Evolutionary conservation across 2,113 vertebrate genomes (phyloP).

Genomic region (Peromyscus polionotus): DNA sequence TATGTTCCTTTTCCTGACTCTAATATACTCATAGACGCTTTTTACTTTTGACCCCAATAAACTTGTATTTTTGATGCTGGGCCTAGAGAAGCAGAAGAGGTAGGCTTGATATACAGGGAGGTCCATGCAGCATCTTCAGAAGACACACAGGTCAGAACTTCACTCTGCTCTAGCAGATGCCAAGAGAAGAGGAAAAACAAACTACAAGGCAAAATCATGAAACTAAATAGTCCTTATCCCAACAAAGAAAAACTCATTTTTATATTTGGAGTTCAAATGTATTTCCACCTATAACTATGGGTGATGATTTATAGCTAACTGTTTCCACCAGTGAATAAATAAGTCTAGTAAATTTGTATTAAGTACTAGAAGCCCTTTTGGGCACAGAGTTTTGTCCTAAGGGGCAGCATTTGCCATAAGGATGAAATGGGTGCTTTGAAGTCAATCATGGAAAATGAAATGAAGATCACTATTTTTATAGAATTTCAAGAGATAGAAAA

Average conservation of each 20-base stretch:
- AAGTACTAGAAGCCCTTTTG: neutral
- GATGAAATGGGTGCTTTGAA: neutral
- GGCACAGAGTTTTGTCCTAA: neutral
- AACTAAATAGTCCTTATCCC: neutral
- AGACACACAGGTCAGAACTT: neutral
- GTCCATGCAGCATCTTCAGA: slow-evolving; percentile 32
- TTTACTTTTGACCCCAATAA: slow-evolving; percentile 65
- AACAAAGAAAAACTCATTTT: neutral
- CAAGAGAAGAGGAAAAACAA: neutral
- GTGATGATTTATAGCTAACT: neutral
- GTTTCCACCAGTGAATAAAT: neutral
- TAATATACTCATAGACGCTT: slow-evolving; percentile 45
- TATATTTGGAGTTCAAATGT: neutral
- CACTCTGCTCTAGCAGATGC: slow-evolving; percentile 36
- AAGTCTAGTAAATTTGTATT: neutral
- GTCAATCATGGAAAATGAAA: neutral
- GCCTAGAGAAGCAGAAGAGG: slow-evolving; percentile 64
- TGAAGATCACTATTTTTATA: neutral
- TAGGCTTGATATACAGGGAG: slow-evolving; percentile 25
- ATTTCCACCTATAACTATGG: neutral
- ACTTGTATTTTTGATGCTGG: slow-evolving; percentile 61
- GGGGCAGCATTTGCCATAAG: neutral
- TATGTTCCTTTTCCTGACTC: neutral
- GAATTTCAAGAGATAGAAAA: neutral
- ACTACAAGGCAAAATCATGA: neutral